A percentile compares a stretch with the other conserved stretches of the same genome.
Conservation (phyloP, 2,888 invertebrate genomes). For the Exephanes ischioxanthus region DNA sequence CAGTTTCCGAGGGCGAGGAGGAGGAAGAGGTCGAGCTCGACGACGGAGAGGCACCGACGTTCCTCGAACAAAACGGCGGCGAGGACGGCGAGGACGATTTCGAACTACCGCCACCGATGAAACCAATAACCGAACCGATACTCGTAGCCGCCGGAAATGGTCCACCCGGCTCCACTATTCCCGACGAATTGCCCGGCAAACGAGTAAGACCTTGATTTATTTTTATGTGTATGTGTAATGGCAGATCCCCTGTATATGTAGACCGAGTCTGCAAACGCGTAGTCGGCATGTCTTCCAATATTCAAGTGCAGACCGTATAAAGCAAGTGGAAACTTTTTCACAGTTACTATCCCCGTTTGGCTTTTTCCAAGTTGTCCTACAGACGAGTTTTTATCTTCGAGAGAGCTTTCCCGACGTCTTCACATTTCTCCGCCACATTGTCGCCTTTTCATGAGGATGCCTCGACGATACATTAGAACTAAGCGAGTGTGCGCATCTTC, state of each 20-base stretch:
- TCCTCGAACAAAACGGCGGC: slow-evolving; percentile 86
- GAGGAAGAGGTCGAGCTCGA: slow-evolving; percentile 82
- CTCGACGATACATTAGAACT: not conserved
- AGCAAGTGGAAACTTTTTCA: not conserved
- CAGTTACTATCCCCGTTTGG: not conserved
- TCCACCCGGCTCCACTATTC: slow-evolving; percentile 80
- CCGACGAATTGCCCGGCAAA: slow-evolving; percentile 84
- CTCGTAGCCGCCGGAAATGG: slow-evolving; percentile 84
- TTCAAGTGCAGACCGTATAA: slow-evolving; percentile 10
- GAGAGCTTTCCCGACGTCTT: not conserved
- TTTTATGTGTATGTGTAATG: slow-evolving; percentile 32
- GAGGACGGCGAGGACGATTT: slow-evolving; percentile 93
- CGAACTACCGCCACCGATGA: slow-evolving; percentile 98
- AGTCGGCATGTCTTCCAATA: not conserved
- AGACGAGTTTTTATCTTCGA: not conserved
- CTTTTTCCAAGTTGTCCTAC: not conserved
- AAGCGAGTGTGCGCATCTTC: not conserved
- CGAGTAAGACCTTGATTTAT: slow-evolving; percentile 79
- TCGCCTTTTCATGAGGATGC: not conserved
- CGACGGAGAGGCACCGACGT: slow-evolving; percentile 78
- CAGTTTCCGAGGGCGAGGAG: slow-evolving; percentile 79
- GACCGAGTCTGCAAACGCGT: not conserved
- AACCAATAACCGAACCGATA: slow-evolving; percentile 93
- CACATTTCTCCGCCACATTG: not conserved
- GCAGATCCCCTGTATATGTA: not conserved